Conservation (phyloP, 2,797 vertebrate species). For the Ambastaia sidthimunki region DNA sequence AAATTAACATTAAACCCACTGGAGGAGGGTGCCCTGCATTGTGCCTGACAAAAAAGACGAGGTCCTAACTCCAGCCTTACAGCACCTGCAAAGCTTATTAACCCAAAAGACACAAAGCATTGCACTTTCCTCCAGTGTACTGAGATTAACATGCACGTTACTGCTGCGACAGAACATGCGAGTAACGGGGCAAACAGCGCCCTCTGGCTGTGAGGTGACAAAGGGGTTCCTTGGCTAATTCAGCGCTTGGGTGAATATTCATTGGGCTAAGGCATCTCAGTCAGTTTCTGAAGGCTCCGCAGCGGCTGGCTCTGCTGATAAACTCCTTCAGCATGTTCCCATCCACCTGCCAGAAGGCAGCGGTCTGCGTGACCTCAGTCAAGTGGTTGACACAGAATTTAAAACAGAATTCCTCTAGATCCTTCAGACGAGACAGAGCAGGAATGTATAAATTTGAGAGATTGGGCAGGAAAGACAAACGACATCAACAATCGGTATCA, state of each 20-base stretch:
- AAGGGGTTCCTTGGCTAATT: background rate
- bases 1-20: background rate
- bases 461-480: background rate
- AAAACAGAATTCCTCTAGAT: conserved; percentile 99
- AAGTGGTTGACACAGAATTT: conserved; percentile 98
- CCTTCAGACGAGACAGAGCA: conserved; percentile 74
- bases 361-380: conserved; percentile 95
- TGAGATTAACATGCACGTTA: background rate
- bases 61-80: background rate
- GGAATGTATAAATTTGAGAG: conserved; percentile 4
- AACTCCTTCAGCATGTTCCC: conserved; percentile 96
- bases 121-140: background rate
- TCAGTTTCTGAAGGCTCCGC: conserved; percentile 99
- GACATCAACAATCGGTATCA: no score
- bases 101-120: background rate
- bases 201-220: conserved; percentile 35
- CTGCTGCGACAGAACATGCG: background rate
- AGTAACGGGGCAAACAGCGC: conserved; percentile 3
- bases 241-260: no score
- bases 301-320: conserved; percentile 95
- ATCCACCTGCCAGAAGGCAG: conserved; percentile 95
- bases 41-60: background rate
- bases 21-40: background rate
- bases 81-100: background rate
- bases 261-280: background rate